Percentiles rank a stretch among this genome's conserved stretches.
phyloP scores from a whole-genome alignment of 2,113 vertebrate genomes.

The Sisor rabdophorus region DNA sequence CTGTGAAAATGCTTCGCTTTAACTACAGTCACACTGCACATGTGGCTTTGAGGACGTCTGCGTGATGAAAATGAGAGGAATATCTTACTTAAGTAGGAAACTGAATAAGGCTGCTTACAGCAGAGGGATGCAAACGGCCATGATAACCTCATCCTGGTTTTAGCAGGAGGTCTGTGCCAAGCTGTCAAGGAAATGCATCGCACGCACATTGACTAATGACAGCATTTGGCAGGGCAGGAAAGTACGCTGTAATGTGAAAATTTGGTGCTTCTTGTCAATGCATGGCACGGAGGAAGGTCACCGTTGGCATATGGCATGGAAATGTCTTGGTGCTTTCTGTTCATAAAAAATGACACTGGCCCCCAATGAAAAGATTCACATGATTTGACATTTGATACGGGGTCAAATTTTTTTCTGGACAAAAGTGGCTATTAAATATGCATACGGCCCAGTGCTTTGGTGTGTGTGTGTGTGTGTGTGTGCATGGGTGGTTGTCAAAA shows the following conservation, averaged over 20 bases:
- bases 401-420: constrained; percentile 56
- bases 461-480: not conserved
- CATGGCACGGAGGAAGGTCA: constrained; percentile 45
- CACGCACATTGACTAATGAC: constrained; percentile 48
- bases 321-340: constrained; percentile 40
- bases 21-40: constrained; percentile 19
- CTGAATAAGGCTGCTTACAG: not conserved
- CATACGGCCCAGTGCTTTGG: constrained; percentile 56
- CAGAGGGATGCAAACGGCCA: constrained; percentile 3
- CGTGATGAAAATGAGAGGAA: constrained; percentile 9
- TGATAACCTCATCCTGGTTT: constrained; percentile 35
- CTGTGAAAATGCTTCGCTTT: not conserved
- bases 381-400: constrained; percentile 51
- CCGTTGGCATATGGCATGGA: constrained; percentile 44
- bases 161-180: constrained; percentile 32
- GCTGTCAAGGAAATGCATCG: constrained; percentile 39
- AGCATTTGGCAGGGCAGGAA: constrained; percentile 41
- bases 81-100: constrained; percentile 14
- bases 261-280: constrained; percentile 36
- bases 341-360: constrained; percentile 50
- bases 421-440: constrained; percentile 72
- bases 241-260: constrained; percentile 37
- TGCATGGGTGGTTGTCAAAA: constrained; percentile 42
- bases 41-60: constrained; percentile 3
- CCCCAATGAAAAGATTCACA: constrained; percentile 33